Conservation (phyloP, 2,888 invertebrate genomes). For the Trichogramma evanescens region DNA sequence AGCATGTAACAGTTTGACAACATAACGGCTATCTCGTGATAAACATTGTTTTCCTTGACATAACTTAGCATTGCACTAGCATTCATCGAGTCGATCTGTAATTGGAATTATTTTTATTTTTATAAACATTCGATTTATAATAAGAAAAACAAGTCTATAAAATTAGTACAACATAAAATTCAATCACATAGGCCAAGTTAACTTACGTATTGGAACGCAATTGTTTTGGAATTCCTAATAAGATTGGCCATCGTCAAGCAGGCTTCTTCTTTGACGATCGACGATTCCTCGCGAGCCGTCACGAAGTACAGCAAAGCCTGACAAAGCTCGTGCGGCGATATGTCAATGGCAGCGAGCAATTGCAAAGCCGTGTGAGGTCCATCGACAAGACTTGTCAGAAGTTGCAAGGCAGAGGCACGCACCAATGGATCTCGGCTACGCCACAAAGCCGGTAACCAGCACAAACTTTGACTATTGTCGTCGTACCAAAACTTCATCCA, state of each 20-base stretch:
- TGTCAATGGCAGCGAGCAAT: slow-evolving; percentile 33
- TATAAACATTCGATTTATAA: not conserved
- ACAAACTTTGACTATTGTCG: slow-evolving; percentile 33
- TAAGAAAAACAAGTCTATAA: not conserved
- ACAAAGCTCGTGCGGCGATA: slow-evolving; percentile 37
- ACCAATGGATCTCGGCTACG: slow-evolving; percentile 51
- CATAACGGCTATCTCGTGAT: slow-evolving; percentile 38
- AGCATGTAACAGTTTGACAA: slow-evolving; percentile 36
- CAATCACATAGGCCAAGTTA: not conserved
- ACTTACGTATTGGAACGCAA: slow-evolving; percentile 37
- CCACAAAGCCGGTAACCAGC: slow-evolving; percentile 49
- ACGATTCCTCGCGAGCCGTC: slow-evolving; percentile 49
- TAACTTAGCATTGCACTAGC: slow-evolving; percentile 34
- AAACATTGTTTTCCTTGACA: slow-evolving; percentile 36
- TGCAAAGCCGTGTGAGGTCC: slow-evolving; percentile 35
- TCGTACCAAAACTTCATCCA: slow-evolving; percentile 39
- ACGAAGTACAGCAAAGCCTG: slow-evolving; percentile 34
- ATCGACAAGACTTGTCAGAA: slow-evolving; percentile 48
- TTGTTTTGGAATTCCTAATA: slow-evolving; percentile 34
- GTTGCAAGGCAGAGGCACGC: slow-evolving; percentile 51
- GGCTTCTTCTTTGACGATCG: slow-evolving; percentile 53
- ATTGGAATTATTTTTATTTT: slow-evolving; percentile 1
- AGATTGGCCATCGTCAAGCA: slow-evolving; percentile 51
- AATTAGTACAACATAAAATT: not conserved
- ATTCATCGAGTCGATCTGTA: slow-evolving; percentile 35